Evolutionary conservation across 2,113 vertebrate genomes (phyloP).

Genomic region (Ictalurus punctatus): DNA sequence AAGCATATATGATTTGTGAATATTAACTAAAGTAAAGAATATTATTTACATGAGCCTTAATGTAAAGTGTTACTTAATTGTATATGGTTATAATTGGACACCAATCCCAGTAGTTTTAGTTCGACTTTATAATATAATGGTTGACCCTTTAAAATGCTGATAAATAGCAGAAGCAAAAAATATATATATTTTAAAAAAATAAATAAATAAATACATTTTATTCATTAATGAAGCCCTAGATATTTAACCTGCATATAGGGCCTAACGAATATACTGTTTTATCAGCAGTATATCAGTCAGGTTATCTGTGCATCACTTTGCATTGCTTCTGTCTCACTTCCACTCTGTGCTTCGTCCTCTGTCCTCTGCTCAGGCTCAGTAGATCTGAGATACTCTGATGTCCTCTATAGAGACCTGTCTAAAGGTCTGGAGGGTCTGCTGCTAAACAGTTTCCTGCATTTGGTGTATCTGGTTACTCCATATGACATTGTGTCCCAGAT

Average conservation of each 20-base stretch:
- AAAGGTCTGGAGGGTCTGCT: constrained; percentile 88
- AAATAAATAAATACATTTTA: neutral
- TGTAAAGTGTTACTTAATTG: neutral
- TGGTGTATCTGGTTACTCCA: constrained; percentile 88
- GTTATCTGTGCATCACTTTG: neutral
- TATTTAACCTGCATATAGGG: neutral
- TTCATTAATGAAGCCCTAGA: neutral
- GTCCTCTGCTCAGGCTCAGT: constrained; percentile 78
- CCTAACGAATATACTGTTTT: neutral
- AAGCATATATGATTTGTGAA: neutral
- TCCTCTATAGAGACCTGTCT: constrained; percentile 85
- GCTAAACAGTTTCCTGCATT: constrained; percentile 86
- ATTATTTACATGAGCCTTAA: neutral
- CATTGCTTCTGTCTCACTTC: neutral
- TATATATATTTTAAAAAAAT: neutral
- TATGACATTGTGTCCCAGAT: constrained; percentile 82
- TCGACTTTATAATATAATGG: neutral
- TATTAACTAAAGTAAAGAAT: neutral
- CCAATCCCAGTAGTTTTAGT: neutral
- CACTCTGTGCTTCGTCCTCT: neutral
- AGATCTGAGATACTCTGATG: constrained; percentile 80
- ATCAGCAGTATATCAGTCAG: neutral
- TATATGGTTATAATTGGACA: neutral
- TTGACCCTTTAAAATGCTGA: neutral
- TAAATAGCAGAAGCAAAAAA: neutral